phyloP scores from a whole-genome alignment of 1,140 invertebrate species.

The Polypedilum vanderplanki region DNA sequence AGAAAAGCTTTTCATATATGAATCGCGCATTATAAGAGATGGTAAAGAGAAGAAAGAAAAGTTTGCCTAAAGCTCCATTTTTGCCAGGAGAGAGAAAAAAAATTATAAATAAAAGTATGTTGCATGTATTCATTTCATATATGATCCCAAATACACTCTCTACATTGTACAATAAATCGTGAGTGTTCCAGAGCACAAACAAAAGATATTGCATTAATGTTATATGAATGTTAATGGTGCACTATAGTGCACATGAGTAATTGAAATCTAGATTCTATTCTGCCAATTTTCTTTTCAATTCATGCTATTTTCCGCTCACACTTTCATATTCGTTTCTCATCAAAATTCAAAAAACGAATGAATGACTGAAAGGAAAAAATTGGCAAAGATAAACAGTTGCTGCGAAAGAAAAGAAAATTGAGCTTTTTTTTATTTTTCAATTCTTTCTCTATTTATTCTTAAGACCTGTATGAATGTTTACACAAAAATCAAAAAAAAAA shows the following conservation, averaged over 20 bases:
- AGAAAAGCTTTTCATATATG: not conserved
- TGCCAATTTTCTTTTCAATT: not conserved
- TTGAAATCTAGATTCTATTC: not conserved
- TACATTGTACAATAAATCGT: not conserved
- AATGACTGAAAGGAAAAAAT: not conserved
- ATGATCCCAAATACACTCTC: not conserved
- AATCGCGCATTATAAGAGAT: not conserved
- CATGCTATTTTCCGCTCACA: no score
- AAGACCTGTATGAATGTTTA: conserved; percentile 27
- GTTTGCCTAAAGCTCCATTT: not conserved
- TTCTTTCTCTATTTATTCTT: not conserved
- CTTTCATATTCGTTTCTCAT: no score
- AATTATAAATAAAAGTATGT: no score
- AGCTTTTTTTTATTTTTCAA: not conserved
- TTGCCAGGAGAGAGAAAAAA: not conserved
- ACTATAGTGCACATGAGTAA: not conserved
- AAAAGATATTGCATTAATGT: not conserved
- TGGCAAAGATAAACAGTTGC: not conserved
- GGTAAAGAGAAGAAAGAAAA: not conserved
- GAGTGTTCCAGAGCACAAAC: not conserved
- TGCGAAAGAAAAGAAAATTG: not conserved
- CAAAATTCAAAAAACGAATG: no score
- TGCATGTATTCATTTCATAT: no score
- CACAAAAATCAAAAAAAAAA: not conserved
- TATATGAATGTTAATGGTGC: not conserved